Conservation (phyloP, 2,888 invertebrate genomes). For the Biston betularia region DNA sequence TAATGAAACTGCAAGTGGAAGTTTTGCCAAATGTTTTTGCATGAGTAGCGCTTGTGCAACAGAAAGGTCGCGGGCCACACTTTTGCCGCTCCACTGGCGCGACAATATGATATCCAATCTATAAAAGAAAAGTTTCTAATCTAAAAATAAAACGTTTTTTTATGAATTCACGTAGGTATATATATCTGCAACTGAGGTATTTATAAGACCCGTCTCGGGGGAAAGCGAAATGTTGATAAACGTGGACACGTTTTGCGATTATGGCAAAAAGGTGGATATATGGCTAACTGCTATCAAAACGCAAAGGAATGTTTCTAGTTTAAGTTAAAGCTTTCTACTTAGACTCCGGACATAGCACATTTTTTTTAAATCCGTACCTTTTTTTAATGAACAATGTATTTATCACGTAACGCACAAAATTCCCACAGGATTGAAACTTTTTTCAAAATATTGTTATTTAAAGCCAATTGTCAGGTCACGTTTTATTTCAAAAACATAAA, state of each 20-base stretch:
- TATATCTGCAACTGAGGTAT: constrained; percentile 28
- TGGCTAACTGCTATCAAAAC: constrained; percentile 39
- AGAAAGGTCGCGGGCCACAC: constrained; percentile 68
- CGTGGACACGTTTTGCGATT: constrained; percentile 30
- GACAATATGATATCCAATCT: constrained; percentile 58
- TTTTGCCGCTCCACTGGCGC: constrained; percentile 67
- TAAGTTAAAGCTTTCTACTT: constrained; percentile 1
- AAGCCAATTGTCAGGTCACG: constrained; percentile 64
- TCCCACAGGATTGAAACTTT: constrained; percentile 17
- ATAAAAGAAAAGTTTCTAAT: constrained; percentile 50
- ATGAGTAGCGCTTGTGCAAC: constrained; percentile 71
- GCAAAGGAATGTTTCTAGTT: constrained; percentile 48
- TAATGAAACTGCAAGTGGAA: constrained; percentile 43
- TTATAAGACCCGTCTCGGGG: constrained; percentile 37
- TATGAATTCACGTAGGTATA: constrained; percentile 23
- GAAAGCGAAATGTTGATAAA: constrained; percentile 45
- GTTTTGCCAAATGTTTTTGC: constrained; percentile 72
- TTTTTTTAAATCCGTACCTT: too few relatives aligned
- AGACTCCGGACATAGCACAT: neutral
- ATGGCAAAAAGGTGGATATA: constrained; percentile 41
- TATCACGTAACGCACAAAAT: constrained; percentile 5
- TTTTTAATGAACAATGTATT: too few relatives aligned
- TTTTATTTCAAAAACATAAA: constrained; percentile 51
- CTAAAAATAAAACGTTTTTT: constrained; percentile 23
- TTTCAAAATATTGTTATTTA: constrained; percentile 50